Evolutionary conservation across 2,797 vertebrate genomes (phyloP), one percentile per base, ranked within the genome.

Genomic region (Gymnopithys bicolor): DNA sequence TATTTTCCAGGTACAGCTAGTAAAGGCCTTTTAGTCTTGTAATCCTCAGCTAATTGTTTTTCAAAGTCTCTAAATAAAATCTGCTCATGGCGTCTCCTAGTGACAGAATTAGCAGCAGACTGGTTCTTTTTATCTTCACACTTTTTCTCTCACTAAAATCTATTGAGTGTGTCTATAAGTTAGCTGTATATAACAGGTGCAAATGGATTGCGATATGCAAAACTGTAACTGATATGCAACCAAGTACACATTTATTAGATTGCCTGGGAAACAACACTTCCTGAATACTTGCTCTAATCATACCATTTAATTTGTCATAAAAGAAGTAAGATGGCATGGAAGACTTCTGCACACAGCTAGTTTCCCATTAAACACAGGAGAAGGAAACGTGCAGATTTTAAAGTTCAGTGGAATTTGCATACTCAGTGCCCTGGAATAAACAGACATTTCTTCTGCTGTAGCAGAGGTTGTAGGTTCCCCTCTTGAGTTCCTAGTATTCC

Each of bases 1-100:
- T 96, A 98, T 98, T 99, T 99, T 99, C 98, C 98, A 99, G 98
- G 98, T 99, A 98, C 97, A 95, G 95, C 96, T 97, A 98, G 97
- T 96, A 98, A 98, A 97, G 98, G 98, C 97, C 98, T 98, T 98
- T 98, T 98, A 98, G 98, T 98, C 98, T 98, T 98, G 98, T 98
- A 99, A 99, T 98, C 98, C 98, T 97, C 96, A 97, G 98, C 98
- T 98, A 98, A 99, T 98, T 98, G 98, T 98, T 98, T 98, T 98
- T 97, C 97, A 98, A 96, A 97, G 97, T 98, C 97, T 97, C 97
- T 97, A 98, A 98, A 98, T 97, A 98, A 97, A 98, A 96, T 97
- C 98, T 98, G 97, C 95, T 98, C 95, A 95, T 97, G 96, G 96
- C 63, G 55, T 98, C 97, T 98, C 97, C 97, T 97, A 97, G 98